A percentile compares a stretch with the other conserved stretches of the same genome.
phyloP scores from a whole-genome alignment of 2,113 vertebrate species.

The Actinemys pallida region DNA sequence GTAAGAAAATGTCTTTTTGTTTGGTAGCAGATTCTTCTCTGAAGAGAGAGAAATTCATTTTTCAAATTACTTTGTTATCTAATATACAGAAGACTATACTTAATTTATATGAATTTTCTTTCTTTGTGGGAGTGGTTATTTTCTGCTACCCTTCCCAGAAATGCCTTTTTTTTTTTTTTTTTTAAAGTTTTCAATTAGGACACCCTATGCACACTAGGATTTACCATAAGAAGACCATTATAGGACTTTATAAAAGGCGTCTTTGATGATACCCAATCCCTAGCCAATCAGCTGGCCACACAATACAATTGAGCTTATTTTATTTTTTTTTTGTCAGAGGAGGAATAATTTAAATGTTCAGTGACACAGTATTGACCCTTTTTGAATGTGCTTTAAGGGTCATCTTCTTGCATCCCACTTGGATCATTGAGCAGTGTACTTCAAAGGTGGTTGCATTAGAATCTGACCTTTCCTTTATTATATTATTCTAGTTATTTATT shows the following conservation, averaged over 20 bases:
- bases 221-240: not conserved
- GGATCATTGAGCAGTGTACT: fast-evolving
- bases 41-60: not conserved
- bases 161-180: not conserved
- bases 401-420: not conserved
- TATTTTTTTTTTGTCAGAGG: not conserved
- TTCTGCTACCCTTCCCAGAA: not conserved
- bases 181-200: not conserved
- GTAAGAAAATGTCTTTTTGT: not conserved
- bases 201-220: not conserved
- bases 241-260: too few species aligned
- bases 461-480: not conserved
- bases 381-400: not conserved
- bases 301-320: not conserved
- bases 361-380: not conserved
- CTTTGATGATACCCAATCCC: not conserved
- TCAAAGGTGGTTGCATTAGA: not conserved
- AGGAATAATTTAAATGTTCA: not conserved
- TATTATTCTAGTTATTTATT: not conserved
- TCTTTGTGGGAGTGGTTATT: not conserved
- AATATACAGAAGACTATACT: fast-evolving
- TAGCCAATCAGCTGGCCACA: not conserved
- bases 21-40: not conserved
- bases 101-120: not conserved
- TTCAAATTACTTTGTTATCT: not conserved